Evolutionary conservation across 2,797 vertebrate species (phyloP).

Genomic region (Rhabdophis nuchalis): DNA sequence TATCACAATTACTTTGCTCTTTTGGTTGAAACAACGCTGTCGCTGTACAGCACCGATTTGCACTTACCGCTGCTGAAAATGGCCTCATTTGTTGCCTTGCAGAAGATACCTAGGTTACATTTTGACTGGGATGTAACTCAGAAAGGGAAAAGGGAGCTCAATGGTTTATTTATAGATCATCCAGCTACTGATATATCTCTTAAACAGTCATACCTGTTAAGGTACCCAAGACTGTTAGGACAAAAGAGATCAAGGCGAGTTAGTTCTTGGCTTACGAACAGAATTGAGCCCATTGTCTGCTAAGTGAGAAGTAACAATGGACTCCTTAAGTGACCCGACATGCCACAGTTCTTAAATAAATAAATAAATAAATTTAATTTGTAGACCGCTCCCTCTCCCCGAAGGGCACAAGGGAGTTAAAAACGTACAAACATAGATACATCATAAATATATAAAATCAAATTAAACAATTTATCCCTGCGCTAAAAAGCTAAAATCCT

Average conservation of each 20-base stretch:
- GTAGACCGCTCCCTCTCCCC: too few species aligned
- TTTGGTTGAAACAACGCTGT: constrained; percentile 58
- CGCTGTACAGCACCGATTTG: constrained; percentile 37
- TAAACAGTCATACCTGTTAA: constrained; percentile 56
- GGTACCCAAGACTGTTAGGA: constrained; percentile 9
- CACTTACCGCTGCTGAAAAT: constrained; percentile 21
- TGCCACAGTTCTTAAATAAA: neutral
- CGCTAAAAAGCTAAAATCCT: too few species aligned
- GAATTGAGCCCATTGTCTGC: neutral
- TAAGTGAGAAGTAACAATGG: too few species aligned
- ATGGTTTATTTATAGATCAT: constrained; percentile 38
- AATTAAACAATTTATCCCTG: too few species aligned
- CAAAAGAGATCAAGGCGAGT: constrained; percentile 10
- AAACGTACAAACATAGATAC: too few species aligned
- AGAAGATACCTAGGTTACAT: constrained; percentile 11
- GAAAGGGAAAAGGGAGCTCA: constrained; percentile 23
- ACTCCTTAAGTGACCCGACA: neutral
- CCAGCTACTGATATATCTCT: constrained; percentile 43
- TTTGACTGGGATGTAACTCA: constrained; percentile 44
- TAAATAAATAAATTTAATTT: too few species aligned
- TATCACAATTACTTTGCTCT: constrained; percentile 79
- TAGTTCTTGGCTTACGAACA: neutral
- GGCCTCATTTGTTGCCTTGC: constrained; percentile 42
- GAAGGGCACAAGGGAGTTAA: too few species aligned
- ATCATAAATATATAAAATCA: too few species aligned